Base-by-base conservation (phyloP, 2,797 vertebrate genomes). In the Enteromius treurensis region DNA sequence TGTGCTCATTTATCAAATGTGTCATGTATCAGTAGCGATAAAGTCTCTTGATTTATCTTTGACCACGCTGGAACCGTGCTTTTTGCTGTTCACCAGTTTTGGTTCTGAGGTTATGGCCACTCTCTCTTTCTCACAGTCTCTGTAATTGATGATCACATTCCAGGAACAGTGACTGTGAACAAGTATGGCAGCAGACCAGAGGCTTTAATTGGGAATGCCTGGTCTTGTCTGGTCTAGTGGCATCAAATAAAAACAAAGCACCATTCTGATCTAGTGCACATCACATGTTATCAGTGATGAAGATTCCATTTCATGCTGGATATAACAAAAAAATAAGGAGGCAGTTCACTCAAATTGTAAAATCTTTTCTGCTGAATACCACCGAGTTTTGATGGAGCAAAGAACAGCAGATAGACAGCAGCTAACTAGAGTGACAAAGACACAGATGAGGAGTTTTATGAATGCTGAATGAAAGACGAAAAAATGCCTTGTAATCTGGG, bases 181-280 rank as follows among this genome's bases (percentile, higher is more conserved):
- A 68, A 45, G 19, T 17, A 53, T 77, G 73, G 62, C 71, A 69
- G 73, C 49, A 69, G 62, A 47, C 73, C 45, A 32, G 47, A 55
- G 73, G 62, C 62, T 53, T 82, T 82, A 82, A 55, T 68, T 55
- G 11, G 45, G 32, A 82, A 26, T 67, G 60, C n/a, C 60, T 68
- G 45, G 45, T 82, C 34, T 67, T 76, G 49, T 82, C 64, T 58
- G 34, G 62, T 45, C 62, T 15, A 45, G 73, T 55, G 34, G 19
- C 49, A 77, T 82, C 64, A 69, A 77, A 40, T 8, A 40, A 40
- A 40, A 40, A 40, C 40, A 47, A 67, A 62, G n/a, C 13, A 21
- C 49, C 53, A 7, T 55, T 67, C 64, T 26, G 40, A 42, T 26
- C 34, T 10, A 40, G 7, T 42, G n/a, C 55, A 53, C 78, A 79